Percentiles rank a stretch among this genome's conserved stretches.
phyloP scores from a whole-genome alignment of 2,797 vertebrate genomes.

The Sarcoramphus papa region DNA sequence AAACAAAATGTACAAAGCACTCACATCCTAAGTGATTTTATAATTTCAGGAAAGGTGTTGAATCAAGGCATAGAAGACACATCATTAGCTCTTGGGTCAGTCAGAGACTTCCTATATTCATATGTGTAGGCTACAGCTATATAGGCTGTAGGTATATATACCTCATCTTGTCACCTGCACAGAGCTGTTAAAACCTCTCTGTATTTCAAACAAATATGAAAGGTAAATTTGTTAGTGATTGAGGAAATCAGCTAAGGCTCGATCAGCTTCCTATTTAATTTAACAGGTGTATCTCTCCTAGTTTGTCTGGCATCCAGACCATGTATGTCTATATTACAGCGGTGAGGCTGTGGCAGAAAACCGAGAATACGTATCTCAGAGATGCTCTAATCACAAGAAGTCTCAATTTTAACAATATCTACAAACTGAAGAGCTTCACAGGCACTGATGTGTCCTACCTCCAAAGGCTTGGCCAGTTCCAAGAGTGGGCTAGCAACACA shows the following conservation, averaged over 20 bases:
- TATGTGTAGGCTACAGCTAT: neutral
- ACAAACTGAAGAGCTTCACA: neutral
- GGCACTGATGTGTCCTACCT: neutral
- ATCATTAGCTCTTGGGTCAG: neutral
- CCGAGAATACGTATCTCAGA: fast-evolving
- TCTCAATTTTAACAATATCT: neutral
- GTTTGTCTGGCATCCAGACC: neutral
- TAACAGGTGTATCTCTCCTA: neutral
- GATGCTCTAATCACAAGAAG: neutral
- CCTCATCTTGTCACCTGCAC: neutral
- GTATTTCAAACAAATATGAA: neutral
- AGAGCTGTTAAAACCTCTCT: neutral
- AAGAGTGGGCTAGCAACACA: neutral
- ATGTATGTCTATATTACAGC: neutral
- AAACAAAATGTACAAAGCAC: neutral
- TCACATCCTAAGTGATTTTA: neutral
- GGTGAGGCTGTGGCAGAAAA: neutral
- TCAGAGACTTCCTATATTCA: neutral
- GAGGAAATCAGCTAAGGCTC: neutral
- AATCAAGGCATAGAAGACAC: neutral
- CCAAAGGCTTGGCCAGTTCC: neutral
- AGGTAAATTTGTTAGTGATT: neutral
- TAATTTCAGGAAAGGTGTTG: neutral
- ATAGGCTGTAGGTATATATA: neutral
- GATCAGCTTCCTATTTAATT: neutral